Evolutionary conservation across 2,888 invertebrate genomes (phyloP).

Genomic region (Tetragnatha montana): DNA sequence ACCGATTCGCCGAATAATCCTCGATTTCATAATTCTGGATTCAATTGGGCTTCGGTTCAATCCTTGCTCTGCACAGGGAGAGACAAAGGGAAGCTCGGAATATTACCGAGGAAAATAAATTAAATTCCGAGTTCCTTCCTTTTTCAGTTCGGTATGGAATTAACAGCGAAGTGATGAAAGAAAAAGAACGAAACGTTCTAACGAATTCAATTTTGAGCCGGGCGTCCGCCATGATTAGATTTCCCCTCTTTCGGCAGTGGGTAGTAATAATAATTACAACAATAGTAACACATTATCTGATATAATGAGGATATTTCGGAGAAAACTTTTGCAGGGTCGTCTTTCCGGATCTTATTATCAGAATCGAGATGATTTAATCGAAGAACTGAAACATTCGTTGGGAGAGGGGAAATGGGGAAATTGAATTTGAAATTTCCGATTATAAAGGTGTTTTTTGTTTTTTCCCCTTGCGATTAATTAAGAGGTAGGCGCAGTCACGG

Average conservation of each 20-base stretch:
- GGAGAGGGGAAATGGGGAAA: constrained; percentile 24
- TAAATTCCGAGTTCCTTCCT: constrained; percentile 5
- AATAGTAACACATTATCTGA: constrained; percentile 47
- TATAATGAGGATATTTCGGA: constrained; percentile 30
- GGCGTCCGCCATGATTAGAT: constrained; percentile 18
- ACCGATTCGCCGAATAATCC: not conserved
- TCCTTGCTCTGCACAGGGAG: not conserved
- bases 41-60: not conserved
- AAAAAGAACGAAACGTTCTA: constrained; percentile 21
- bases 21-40: not conserved
- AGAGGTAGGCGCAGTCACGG: not conserved
- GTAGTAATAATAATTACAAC: constrained; percentile 50
- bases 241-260: not conserved
- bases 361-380: constrained; percentile 33
- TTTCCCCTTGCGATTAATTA: not conserved
- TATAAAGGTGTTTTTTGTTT: not conserved
- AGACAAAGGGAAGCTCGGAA: not conserved
- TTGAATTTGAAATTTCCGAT: constrained; percentile 49
- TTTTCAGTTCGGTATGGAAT: constrained; percentile 22
- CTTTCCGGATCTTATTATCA: constrained; percentile 27
- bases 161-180: constrained; percentile 1
- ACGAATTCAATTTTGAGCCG: constrained; percentile 47
- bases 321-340: not conserved
- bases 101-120: not conserved
- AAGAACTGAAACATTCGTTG: constrained; percentile 1